These are phyloP conservation scores for Rhinichthys osculus DNA, from an alignment of 2,797 vertebrate genomes.

Conservation along the genomic window DNA sequence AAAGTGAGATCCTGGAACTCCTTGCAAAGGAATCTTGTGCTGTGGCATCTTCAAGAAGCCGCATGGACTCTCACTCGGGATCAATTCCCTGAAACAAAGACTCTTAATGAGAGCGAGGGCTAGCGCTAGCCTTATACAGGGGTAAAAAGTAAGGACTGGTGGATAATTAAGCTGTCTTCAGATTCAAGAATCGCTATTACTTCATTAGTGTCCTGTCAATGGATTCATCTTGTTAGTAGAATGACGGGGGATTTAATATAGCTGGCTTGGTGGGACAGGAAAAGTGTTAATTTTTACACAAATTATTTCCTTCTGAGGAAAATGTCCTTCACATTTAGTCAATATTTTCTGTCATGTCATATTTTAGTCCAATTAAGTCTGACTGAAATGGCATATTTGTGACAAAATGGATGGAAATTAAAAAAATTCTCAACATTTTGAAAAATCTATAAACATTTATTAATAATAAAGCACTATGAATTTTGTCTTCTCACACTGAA, in stretches of 20 bases:
- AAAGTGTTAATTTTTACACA: neutral
- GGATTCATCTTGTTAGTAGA: slow-evolving; percentile 15
- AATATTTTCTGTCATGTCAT: neutral
- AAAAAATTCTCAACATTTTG: neutral
- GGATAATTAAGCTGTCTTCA: slow-evolving; percentile 25
- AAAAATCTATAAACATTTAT: neutral
- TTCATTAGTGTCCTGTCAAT: slow-evolving; percentile 24
- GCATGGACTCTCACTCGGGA: slow-evolving; percentile 17
- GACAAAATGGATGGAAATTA: neutral
- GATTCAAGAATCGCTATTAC: slow-evolving; percentile 5
- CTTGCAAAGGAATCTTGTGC: slow-evolving; percentile 54
- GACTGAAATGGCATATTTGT: neutral
- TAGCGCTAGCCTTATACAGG: slow-evolving; percentile 6
- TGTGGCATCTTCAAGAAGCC: slow-evolving; percentile 46
- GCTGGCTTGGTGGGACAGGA: neutral
- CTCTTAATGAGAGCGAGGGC: slow-evolving; percentile 35
- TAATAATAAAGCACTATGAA: neutral
- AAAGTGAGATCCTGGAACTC: slow-evolving; percentile 28
- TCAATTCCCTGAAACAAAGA: slow-evolving; percentile 38
- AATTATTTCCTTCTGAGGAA: neutral
- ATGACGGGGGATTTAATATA: neutral
- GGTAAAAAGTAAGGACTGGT: slow-evolving; percentile 12
- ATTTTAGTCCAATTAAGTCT: neutral
- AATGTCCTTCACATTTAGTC: neutral
- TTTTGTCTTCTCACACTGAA: neutral